Evolutionary conservation across 2,888 invertebrate species (phyloP).

Genomic region (Heterodera filipjevi): DNA sequence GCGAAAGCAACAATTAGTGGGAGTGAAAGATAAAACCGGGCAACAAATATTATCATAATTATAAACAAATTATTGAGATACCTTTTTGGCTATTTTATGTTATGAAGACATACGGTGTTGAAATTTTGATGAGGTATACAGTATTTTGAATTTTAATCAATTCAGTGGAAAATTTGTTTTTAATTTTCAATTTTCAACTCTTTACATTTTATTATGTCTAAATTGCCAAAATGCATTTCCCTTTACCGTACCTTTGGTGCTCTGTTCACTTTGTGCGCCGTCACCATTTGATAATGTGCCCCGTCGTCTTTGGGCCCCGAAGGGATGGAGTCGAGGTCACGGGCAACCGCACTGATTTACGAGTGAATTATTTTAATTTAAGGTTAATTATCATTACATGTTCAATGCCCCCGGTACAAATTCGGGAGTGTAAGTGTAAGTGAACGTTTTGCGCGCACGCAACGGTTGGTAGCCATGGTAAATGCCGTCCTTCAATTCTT

Average conservation of each 20-base stretch:
- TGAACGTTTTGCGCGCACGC: slow-evolving; percentile 28
- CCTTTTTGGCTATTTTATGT: too few relatives aligned
- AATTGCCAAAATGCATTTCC: too few relatives aligned
- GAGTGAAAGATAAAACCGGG: neutral
- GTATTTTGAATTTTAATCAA: too few relatives aligned
- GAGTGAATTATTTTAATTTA: neutral
- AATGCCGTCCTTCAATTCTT: slow-evolving; percentile 33
- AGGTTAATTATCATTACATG: slow-evolving; percentile 9
- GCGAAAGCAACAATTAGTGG: neutral
- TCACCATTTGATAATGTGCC: slow-evolving; percentile 10
- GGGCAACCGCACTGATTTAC: slow-evolving; percentile 20
- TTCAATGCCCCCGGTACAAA: slow-evolving; percentile 29
- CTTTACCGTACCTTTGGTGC: slow-evolving; percentile 22
- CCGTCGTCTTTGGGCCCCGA: slow-evolving; percentile 27
- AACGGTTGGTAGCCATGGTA: slow-evolving; percentile 35
- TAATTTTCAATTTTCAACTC: too few relatives aligned
- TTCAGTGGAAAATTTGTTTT: too few relatives aligned
- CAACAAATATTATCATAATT: neutral
- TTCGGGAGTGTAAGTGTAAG: slow-evolving; percentile 24
- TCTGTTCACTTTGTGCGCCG: slow-evolving; percentile 27
- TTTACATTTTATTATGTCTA: too few relatives aligned
- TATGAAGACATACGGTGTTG: too few relatives aligned
- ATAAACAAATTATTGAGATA: too few relatives aligned
- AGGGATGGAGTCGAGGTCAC: slow-evolving; percentile 26
- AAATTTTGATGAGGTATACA: too few relatives aligned